Conservation (phyloP, 2,888 invertebrate species). For the Rutpela maculata region DNA sequence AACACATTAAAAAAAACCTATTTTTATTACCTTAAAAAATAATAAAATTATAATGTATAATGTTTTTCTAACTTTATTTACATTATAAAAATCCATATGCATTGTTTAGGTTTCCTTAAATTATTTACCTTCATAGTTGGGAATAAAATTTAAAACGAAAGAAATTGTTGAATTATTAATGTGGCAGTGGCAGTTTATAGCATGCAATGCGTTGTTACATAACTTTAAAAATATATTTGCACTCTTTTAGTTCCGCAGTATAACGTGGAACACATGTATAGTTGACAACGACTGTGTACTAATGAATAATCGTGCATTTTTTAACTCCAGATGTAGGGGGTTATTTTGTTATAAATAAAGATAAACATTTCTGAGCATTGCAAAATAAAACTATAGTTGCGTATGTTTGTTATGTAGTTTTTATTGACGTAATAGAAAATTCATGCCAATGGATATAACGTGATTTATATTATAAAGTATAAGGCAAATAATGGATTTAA, state of each 20-base stretch:
- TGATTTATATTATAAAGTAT: neutral
- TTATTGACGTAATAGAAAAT: neutral
- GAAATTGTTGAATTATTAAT: conserved; percentile 61
- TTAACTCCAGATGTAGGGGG: conserved; percentile 2
- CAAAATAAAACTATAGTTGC: neutral
- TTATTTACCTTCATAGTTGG: conserved; percentile 54
- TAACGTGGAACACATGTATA: conserved; percentile 44
- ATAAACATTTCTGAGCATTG: neutral
- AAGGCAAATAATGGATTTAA: neutral
- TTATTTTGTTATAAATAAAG: neutral
- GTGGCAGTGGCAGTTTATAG: conserved; percentile 51
- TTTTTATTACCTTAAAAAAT: too few relatives aligned
- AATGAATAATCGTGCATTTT: conserved; percentile 11
- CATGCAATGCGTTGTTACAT: conserved; percentile 58
- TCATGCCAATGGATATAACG: neutral
- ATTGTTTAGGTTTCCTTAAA: conserved; percentile 44
- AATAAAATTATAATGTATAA: too few relatives aligned
- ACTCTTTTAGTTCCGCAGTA: conserved; percentile 47
- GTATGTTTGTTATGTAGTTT: neutral
- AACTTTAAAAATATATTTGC: conserved; percentile 52
- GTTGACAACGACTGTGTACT: conserved; percentile 41
- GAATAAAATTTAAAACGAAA: conserved; percentile 57
- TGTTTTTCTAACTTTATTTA: too few relatives aligned
- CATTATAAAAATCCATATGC: conserved; percentile 4
- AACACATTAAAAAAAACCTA: too few relatives aligned